Percentiles rank a stretch among this genome's conserved stretches.
These are phyloP conservation scores for Imbricaverruca yamaguchii DNA, from an alignment of 2,888 invertebrate genomes.

Conservation along the genomic window DNA sequence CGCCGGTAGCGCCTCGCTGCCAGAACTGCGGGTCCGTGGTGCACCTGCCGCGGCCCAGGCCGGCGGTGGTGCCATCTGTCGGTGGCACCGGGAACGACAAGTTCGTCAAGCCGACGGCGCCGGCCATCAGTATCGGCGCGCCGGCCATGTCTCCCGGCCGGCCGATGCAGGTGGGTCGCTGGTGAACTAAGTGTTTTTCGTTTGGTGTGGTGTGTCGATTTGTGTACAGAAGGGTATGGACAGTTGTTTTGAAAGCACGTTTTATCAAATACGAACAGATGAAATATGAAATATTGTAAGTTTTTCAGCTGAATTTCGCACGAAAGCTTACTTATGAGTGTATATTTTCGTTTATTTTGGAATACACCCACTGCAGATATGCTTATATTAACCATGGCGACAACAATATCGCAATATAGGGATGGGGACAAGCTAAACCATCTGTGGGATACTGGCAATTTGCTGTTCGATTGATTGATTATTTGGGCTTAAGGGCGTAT, in stretches of 20 bases:
- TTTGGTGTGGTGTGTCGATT: neutral
- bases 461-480: no score
- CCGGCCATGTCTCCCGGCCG: conserved; percentile 24
- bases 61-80: conserved; percentile 43
- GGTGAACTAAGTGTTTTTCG: neutral
- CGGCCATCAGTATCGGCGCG: conserved; percentile 42
- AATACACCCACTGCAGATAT: no score
- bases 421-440: no score
- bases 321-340: no score
- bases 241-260: neutral
- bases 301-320: neutral
- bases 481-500: no score
- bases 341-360: no score
- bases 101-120: conserved; percentile 79
- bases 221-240: neutral
- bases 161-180: neutral
- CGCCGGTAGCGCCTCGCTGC: conserved; percentile 53
- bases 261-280: neutral
- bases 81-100: conserved; percentile 52
- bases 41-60: conserved; percentile 29
- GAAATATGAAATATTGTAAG: neutral
- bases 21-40: conserved; percentile 57
- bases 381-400: no score
- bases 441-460: no score
- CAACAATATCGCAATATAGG: no score